A percentile compares a stretch with the other conserved stretches of the same genome.
phyloP scores from a whole-genome alignment of 2,113 vertebrate genomes.

The Myrmecophaga tridactyla region DNA sequence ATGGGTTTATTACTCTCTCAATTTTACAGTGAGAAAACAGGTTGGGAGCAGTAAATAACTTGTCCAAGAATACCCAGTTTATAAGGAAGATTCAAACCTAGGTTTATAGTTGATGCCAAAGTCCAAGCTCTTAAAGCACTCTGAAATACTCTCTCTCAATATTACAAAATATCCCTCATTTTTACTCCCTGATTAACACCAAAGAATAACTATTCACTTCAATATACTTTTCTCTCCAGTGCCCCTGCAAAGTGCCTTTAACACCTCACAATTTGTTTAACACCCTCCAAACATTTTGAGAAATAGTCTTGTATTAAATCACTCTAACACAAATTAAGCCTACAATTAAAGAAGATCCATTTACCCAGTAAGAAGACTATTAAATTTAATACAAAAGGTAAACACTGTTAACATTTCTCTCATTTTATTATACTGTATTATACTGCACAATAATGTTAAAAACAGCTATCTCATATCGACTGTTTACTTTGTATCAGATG shows the following conservation, averaged over 20 bases:
- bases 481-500: background rate
- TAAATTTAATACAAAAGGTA: background rate
- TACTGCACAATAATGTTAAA: background rate
- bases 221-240: background rate
- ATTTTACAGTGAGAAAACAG: conserved; percentile 21
- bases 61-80: background rate
- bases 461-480: background rate
- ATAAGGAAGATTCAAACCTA: background rate
- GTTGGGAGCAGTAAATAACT: background rate
- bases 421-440: background rate
- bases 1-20: background rate
- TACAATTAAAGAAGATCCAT: conserved; percentile 3
- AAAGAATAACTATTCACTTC: background rate
- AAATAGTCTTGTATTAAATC: background rate
- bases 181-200: background rate
- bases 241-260: background rate
- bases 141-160: background rate
- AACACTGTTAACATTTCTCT: background rate
- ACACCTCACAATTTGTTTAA: background rate
- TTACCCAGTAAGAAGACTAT: conserved; percentile 1
- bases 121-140: background rate
- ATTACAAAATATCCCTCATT: background rate
- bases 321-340: background rate
- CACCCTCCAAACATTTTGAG: conserved; percentile 17
- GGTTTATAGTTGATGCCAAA: background rate